Evolutionary conservation across 1,140 invertebrate species (phyloP), one percentile per base, ranked within the genome.

Genomic region (Pygmarrhopalites habei): DNA sequence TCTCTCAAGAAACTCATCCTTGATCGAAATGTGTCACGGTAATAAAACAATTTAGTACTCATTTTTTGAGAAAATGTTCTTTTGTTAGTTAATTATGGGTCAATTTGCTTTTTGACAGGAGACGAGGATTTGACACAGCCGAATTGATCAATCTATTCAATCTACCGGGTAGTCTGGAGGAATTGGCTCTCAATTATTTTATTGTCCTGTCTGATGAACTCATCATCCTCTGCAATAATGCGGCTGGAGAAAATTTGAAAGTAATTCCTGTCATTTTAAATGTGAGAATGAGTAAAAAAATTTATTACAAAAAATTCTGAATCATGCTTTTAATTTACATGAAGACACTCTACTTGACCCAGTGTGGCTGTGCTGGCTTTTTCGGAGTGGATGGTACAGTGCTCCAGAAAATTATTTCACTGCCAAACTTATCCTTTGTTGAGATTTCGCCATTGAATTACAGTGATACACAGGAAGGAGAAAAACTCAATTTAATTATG

Each of bases 111-210:
- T n/a, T n/a, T n/a, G n/a, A n/a, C n/a, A n/a, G 43, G 21, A 44
- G 64, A 29, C 25, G 68, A 55, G 12, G 51, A 10, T 56, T 28
- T 3, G 64, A 61, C 0, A 32, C 47, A 10, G 49, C 64, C 0
- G 68, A 69, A 57, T 44, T 69, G 21, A 64, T 69, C 28, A 66
- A 69, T 56, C 29, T 69, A 28, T 63, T 52, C 39, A 46, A 56
- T 43, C 49, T 69, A 35, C 68, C 68, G 25, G 49, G 44, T 14
- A 44, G 2, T 17, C 12, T 69, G 1, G 52, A 64, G 29, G 68
- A 69, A 52, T 55, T 69, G n/a, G 60, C 46, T 0, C 28, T 69
- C 12, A 69, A 69, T 56, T 69, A 66, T 35, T 69, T 69, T 46
- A 53, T 58, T 35, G 19, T 69, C 3, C 53, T 61, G 4, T 53